Evolutionary conservation across 2,797 vertebrate genomes (phyloP).

Genomic region (Pachyuromys duprasi): DNA sequence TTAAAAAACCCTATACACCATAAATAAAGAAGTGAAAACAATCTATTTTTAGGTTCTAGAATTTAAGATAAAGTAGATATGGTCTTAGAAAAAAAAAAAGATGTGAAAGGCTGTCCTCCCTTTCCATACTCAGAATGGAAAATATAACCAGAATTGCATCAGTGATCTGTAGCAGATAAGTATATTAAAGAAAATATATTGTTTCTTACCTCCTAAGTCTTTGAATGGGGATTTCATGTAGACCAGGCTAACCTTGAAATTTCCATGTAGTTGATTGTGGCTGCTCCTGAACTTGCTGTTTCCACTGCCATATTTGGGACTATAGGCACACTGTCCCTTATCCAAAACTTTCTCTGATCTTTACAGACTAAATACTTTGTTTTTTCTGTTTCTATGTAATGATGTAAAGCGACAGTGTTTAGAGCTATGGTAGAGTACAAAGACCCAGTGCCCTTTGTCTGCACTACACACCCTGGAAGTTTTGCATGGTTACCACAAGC

Average conservation of each 20-base stretch:
- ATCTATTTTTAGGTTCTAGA: slow-evolving; percentile 2
- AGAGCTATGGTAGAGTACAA: not conserved
- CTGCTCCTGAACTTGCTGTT: not conserved
- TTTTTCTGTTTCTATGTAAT: not conserved
- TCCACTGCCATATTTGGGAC: not conserved
- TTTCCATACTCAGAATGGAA: not conserved
- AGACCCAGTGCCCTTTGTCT: fast-evolving
- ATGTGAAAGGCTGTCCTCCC: not conserved
- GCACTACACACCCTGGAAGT: not conserved
- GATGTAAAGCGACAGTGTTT: not conserved
- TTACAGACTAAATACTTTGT: not conserved
- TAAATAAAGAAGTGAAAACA: not conserved
- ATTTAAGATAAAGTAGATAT: slow-evolving; percentile 18
- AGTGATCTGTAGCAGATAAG: not conserved
- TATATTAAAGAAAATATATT: not conserved
- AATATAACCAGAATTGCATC: not conserved
- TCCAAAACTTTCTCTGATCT: not conserved
- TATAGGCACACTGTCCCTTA: not conserved
- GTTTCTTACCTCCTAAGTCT: not conserved
- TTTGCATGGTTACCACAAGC: too few species aligned
- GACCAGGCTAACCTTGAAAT: not conserved
- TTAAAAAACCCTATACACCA: not conserved
- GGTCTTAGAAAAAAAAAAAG: not conserved
- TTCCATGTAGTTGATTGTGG: not conserved
- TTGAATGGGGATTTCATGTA: not conserved